Base-by-base conservation (phyloP, 2,888 invertebrate species). In the Notodonta ziczac region DNA sequence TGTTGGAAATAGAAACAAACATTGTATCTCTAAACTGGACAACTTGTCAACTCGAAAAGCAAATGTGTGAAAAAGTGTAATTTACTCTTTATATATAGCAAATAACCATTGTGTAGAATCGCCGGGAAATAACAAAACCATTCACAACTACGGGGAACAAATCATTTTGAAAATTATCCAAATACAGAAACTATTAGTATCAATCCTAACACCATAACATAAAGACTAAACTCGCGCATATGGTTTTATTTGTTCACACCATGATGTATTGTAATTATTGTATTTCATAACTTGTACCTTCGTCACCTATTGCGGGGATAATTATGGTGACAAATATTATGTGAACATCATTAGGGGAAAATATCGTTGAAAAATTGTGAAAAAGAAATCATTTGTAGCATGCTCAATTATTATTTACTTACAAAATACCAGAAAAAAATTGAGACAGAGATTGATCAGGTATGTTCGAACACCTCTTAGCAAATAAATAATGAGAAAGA, bases 51-150 rank as follows among this genome's bases (percentile, higher is more conserved):
- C 40, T 50, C 42, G 62, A 53, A 55, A 61, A 68, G 67, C 69
- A 78, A 88, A 87, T 87, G 88, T 84, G 85, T 81, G 76, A 86
- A 85, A 69, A 74, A 56, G 62, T 61, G 65, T 65, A 74, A 74
- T 78, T 74, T 73, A 74, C 63, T 59, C 67, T 66, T 70, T 82
- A 76, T 54, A 54, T 82, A 82, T 78, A 80, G 64, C 69, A 75
- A 76, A 74, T 67, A 39, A 53, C 61, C 61, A 65, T 69, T 61
- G 61, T 72, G 56, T 61, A 60, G 58, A 76, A 61, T 55, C 58
- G 69, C 51, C 61, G 58, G 42, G 52, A 59, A 60, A 59, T 60
- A 72, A 66, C 69, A 66, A 63, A 59, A 57, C 61, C 58, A 66
- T 50, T 39, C 55, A 56, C 14, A 59, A 54, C 8, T 39, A 51